Percentiles rank a stretch among this genome's conserved stretches.
Evolutionary conservation across 1,140 invertebrate genomes (phyloP).

Genomic region (Pseudomyrmex pallidus): DNA sequence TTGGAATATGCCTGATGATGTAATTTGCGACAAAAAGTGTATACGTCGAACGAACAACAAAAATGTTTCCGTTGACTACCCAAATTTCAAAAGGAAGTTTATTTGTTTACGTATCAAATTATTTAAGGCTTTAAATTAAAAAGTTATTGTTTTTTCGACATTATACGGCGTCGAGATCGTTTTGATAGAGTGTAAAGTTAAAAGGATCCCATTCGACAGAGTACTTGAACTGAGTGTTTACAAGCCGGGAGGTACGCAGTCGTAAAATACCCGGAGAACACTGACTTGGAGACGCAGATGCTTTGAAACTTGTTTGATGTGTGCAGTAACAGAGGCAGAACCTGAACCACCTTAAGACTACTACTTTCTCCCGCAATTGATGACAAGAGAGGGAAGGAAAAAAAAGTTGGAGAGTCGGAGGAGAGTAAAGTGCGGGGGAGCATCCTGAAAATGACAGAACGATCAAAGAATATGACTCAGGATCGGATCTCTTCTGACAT

Average conservation of each 20-base stretch:
- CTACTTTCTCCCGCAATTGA: constrained; percentile 25
- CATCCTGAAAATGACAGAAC: constrained; percentile 16
- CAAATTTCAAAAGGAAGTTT: background rate
- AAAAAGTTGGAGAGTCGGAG: background rate
- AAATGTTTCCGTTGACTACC: background rate
- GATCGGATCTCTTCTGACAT: background rate
- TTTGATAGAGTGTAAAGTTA: background rate
- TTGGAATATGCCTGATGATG: background rate
- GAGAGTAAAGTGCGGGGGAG: constrained; percentile 20
- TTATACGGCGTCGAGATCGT: background rate
- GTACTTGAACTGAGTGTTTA: constrained; percentile 25
- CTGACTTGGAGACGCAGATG: constrained; percentile 20
- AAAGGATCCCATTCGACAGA: constrained; percentile 1
- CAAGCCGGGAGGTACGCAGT: constrained; percentile 11
- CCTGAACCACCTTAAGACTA: background rate
- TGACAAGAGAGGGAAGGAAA: background rate
- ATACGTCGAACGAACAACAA: background rate
- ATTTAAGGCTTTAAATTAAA: background rate
- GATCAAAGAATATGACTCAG: constrained; percentile 13
- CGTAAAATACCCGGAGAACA: constrained; percentile 26
- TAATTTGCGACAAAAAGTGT: background rate
- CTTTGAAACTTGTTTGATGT: constrained; percentile 34
- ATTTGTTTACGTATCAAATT: background rate
- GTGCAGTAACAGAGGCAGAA: background rate
- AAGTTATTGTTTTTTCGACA: background rate